Conservation (phyloP, 2,888 invertebrate genomes). For the Griposia aprilina region DNA sequence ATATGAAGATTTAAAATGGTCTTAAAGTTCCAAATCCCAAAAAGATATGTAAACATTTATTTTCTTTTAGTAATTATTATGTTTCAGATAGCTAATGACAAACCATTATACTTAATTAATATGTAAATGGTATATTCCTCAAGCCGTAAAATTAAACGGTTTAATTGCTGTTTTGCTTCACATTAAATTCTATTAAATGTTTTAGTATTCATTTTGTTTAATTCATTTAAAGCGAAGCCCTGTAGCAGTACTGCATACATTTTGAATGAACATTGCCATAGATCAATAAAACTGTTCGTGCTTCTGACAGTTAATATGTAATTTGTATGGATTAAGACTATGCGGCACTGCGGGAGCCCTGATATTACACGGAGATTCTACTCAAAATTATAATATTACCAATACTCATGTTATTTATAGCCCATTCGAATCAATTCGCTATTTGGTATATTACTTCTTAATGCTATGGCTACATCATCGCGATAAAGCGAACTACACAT, state of each 20-base stretch:
- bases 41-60: neutral
- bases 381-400: constrained; percentile 46
- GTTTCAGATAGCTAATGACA: neutral
- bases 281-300: constrained; percentile 47
- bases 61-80: neutral
- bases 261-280: constrained; percentile 26
- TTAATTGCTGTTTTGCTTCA: constrained; percentile 20
- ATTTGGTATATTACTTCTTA: constrained; percentile 28
- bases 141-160: constrained; percentile 27
- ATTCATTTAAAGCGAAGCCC: constrained; percentile 39
- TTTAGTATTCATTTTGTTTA: constrained; percentile 35
- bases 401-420: constrained; percentile 47
- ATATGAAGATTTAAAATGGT: neutral
- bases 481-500: too few relatives aligned
- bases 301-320: constrained; percentile 36
- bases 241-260: constrained; percentile 45
- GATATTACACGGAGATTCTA: constrained; percentile 46
- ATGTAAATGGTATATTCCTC: neutral
- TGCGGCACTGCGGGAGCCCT: constrained; percentile 47
- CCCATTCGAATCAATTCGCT: constrained; percentile 9
- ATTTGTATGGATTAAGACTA: constrained; percentile 58
- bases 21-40: neutral
- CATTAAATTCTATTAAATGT: constrained; percentile 25
- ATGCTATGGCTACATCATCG: too few relatives aligned
- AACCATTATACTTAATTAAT: constrained; percentile 3